Evolutionary conservation across 2,113 vertebrate species (phyloP).

Genomic region (Pedetes capensis): DNA sequence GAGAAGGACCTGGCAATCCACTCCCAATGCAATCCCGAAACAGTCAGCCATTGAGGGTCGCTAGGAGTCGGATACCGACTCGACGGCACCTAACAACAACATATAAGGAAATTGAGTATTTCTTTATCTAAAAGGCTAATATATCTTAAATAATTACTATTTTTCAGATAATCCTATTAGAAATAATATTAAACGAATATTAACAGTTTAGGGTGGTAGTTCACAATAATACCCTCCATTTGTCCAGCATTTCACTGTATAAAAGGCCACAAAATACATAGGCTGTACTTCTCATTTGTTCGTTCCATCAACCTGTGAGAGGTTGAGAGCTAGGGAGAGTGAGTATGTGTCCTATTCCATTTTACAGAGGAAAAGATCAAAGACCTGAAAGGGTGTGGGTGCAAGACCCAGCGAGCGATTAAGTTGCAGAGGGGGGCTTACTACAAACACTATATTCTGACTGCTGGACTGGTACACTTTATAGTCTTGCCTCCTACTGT

Average conservation of each 20-base stretch:
- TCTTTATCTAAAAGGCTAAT: not conserved
- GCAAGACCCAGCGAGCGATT: not conserved
- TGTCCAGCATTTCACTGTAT: not conserved
- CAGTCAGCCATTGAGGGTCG: too few relatives aligned
- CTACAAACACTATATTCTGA: too few relatives aligned
- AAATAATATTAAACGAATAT: not conserved
- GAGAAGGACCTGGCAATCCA: too few relatives aligned
- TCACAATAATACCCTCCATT: not conserved
- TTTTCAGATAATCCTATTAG: not conserved
- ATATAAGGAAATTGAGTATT: too few relatives aligned
- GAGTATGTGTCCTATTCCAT: not conserved
- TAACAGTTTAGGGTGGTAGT: too few relatives aligned
- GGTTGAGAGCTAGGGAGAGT: not conserved
- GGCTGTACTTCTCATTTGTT: not conserved
- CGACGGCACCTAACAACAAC: too few relatives aligned
- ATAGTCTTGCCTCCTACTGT: fast-evolving
- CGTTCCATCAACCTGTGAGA: not conserved
- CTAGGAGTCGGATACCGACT: too few relatives aligned
- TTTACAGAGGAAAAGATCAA: not conserved
- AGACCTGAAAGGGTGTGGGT: not conserved
- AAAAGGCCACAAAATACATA: not conserved
- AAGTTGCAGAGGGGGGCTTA: not conserved
- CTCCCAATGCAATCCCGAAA: too few relatives aligned
- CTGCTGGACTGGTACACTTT: too few relatives aligned
- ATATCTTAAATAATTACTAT: not conserved